phyloP scores from a whole-genome alignment of 2,797 vertebrate species.

The Podarcis siculus region DNA sequence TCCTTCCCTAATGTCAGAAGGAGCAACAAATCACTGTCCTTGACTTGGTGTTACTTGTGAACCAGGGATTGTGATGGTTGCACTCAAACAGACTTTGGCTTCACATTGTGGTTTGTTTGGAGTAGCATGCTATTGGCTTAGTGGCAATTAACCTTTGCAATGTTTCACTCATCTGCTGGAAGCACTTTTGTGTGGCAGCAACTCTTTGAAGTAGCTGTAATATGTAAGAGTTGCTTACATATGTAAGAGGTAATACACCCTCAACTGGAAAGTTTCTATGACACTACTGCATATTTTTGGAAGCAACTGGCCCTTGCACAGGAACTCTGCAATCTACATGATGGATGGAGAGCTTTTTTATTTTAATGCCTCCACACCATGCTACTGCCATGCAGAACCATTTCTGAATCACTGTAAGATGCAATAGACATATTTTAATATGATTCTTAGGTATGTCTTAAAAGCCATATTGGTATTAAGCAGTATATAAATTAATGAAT shows the following conservation, averaged over 20 bases:
- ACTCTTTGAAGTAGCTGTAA: no score
- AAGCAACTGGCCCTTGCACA: no score
- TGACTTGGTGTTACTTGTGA: background rate
- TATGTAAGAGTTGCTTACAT: no score
- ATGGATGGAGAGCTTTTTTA: no score
- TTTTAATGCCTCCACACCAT: no score
- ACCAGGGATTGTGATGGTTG: background rate
- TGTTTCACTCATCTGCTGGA: background rate
- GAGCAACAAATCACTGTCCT: background rate
- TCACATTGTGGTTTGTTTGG: background rate
- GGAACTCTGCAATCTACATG: no score
- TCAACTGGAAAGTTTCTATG: no score
- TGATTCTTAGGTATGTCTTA: background rate
- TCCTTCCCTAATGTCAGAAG: background rate
- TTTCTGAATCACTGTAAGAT: background rate
- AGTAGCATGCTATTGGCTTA: background rate
- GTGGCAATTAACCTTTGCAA: conserved; percentile 1
- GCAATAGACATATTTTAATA: background rate
- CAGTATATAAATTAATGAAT: no score
- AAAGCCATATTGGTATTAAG: background rate
- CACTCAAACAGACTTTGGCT: background rate
- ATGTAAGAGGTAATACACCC: no score
- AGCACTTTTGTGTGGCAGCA: background rate
- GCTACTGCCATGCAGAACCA: no score
- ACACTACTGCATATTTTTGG: no score